A percentile compares a stretch with the other conserved stretches of the same genome.
Evolutionary conservation across 2,113 vertebrate species (phyloP).

Genomic region (Scomber japonicus): DNA sequence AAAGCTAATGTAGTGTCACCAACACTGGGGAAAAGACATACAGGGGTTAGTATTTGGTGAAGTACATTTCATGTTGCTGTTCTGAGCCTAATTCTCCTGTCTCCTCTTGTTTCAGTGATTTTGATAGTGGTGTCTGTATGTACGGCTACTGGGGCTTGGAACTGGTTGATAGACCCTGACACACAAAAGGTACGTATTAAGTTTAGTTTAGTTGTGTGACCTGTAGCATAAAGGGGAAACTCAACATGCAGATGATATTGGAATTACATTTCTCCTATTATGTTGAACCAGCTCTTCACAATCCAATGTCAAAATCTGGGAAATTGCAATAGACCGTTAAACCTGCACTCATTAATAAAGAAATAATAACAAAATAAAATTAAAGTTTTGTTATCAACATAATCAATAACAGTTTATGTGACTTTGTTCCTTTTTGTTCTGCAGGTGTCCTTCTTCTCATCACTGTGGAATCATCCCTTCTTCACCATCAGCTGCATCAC

Average conservation of each 20-base stretch:
- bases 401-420: background rate
- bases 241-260: background rate
- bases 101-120: slow-evolving; percentile 88
- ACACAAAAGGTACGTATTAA: slow-evolving; percentile 92
- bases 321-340: no score
- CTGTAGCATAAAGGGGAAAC: background rate
- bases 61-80: background rate
- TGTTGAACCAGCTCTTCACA: no score
- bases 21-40: background rate
- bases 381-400: background rate
- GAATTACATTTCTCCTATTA: no score
- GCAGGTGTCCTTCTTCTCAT: slow-evolving; percentile 98
- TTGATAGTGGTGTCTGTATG: slow-evolving; percentile 98
- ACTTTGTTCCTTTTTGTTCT: slow-evolving; percentile 46
- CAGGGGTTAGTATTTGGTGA: background rate
- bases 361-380: no score
- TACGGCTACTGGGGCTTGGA: slow-evolving; percentile 98
- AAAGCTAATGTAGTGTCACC: background rate
- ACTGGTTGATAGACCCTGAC: slow-evolving; percentile 99
- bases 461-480: slow-evolving; percentile 98
- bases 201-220: background rate
- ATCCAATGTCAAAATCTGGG: no score
- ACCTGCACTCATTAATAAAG: no score
- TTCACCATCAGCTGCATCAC: slow-evolving; percentile 99
- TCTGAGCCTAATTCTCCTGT: background rate